Evolutionary conservation across 23 tunicate genomes (phyloP).

Genomic region (Diplosoma virens): DNA sequence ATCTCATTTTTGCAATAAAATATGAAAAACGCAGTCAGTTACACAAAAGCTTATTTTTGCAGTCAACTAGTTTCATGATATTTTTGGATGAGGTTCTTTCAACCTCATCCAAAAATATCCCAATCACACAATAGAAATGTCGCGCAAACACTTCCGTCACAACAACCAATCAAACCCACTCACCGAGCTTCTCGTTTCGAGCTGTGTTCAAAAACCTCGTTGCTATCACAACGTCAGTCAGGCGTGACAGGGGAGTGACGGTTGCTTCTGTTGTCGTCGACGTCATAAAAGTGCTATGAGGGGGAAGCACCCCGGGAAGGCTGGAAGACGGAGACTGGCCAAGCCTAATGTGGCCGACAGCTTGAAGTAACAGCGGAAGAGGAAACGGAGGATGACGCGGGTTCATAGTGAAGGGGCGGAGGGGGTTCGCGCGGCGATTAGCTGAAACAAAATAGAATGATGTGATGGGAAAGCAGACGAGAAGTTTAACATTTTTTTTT

Average conservation of each 20-base stretch:
- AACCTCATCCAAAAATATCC: no score
- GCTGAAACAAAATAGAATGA: slow-evolving; percentile 5
- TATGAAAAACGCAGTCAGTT: no score
- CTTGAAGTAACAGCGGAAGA: slow-evolving; percentile 49
- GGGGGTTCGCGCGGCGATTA: slow-evolving; percentile 20
- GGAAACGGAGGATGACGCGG: slow-evolving; percentile 76
- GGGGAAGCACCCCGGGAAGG: slow-evolving; percentile 38
- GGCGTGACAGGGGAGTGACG: slow-evolving; percentile 18
- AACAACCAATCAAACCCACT: no score
- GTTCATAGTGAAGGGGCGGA: slow-evolving; percentile 30
- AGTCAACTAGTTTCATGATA: no score
- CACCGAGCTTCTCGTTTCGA: slow-evolving; percentile 14
- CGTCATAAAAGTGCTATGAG: slow-evolving; percentile 37
- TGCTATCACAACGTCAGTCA: slow-evolving; percentile 48
- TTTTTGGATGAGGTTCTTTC: no score
- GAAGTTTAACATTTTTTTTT: no score
- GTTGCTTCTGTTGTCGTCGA: slow-evolving; percentile 38
- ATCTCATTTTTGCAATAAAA: no score
- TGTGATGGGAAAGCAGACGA: no score
- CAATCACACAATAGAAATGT: no score
- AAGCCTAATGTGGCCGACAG: slow-evolving; percentile 65
- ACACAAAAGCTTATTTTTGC: no score
- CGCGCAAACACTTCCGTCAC: no score
- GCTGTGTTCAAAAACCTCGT: slow-evolving; percentile 35
- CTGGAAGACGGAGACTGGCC: slow-evolving; percentile 27